Evolutionary conservation across 2,797 vertebrate genomes (phyloP), one percentile per base, ranked within the genome.

Genomic region (Notamacropus eugenii): DNA sequence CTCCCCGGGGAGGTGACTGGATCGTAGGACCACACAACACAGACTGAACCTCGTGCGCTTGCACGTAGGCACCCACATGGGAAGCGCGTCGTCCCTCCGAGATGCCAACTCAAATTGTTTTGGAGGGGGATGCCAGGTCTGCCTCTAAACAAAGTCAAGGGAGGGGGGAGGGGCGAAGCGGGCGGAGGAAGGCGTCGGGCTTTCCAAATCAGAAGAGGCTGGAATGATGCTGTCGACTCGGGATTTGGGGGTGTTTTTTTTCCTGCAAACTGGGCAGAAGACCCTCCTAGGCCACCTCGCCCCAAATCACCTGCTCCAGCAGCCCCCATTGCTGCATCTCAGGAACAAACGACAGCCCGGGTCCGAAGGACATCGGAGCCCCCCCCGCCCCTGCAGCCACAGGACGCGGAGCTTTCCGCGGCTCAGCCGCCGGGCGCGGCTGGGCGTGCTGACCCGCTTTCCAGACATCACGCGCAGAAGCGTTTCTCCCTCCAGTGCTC

Each of bases 91-190:
- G 0, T 87, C 24, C 40, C 40, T 50, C 40, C 74, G 12, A 50
- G 40, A 87, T 28, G 40, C 27, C 74, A 87, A 27, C 22, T 82
- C 16, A 22, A 40, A 27, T 8, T 6, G 52, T 40, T 74, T 40
- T 1, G 2, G 74, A 9, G 22, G 74, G 8, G 9, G 28, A 9
- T 1, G 27, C 50, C 22, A 10, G 74, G 22, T 87, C 22, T 24
- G 67, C n/a, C 8, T 10, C 9, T 27, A 27, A 46, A 27, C n/a
- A 46, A 40, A 87, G n/a, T 1, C 9, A 46, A 27, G 19, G 74
- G 40, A 6, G 0, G 12, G 16, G 8, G n/a, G 19, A 2, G 12
- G 10, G 74, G 4, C 10, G 2, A 19, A 0, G 16, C 24, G 22
- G 9, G 74, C 12, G 40, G 40, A 27, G 74, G 40, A 50, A 27